These are phyloP conservation scores for Monomorium pharaonis DNA, from an alignment of 1,140 invertebrate species.

Conservation along the genomic window DNA sequence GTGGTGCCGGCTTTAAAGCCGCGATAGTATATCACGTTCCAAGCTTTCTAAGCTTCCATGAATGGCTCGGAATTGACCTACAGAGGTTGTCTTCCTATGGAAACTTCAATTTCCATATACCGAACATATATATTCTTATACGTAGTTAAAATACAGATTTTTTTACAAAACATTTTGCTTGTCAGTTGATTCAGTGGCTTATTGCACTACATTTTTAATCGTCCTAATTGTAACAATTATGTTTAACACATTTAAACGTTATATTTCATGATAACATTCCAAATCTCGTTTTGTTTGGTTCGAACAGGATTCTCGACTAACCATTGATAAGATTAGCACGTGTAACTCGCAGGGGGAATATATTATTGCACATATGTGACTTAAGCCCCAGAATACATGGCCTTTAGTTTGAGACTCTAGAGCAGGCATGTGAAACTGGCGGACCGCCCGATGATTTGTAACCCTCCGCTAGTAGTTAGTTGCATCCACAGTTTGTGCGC, in stretches of 20 bases:
- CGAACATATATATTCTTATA: not conserved
- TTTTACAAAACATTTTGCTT: not conserved
- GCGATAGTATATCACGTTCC: constrained; percentile 44
- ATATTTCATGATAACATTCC: not conserved
- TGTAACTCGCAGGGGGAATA: constrained; percentile 41
- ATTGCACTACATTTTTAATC: not conserved
- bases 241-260: not conserved
- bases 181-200: not conserved
- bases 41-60: constrained; percentile 43
- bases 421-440: constrained; percentile 57
- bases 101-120: constrained; percentile 26
- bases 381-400: constrained; percentile 55
- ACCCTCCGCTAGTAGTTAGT: constrained; percentile 53
- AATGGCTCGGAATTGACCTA: constrained; percentile 43
- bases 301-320: not conserved
- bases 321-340: constrained; percentile 56
- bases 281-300: not conserved
- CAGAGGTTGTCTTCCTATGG: constrained; percentile 6
- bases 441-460: constrained; percentile 54
- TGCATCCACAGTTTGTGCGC: constrained; percentile 47
- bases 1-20: constrained; percentile 32
- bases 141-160: not conserved
- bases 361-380: constrained; percentile 58
- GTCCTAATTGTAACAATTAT: not conserved
- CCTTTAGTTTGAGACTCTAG: constrained; percentile 54